These are phyloP conservation scores for Tetanocera ferruginea DNA, from an alignment of 2,888 invertebrate species.

Conservation along the genomic window DNA sequence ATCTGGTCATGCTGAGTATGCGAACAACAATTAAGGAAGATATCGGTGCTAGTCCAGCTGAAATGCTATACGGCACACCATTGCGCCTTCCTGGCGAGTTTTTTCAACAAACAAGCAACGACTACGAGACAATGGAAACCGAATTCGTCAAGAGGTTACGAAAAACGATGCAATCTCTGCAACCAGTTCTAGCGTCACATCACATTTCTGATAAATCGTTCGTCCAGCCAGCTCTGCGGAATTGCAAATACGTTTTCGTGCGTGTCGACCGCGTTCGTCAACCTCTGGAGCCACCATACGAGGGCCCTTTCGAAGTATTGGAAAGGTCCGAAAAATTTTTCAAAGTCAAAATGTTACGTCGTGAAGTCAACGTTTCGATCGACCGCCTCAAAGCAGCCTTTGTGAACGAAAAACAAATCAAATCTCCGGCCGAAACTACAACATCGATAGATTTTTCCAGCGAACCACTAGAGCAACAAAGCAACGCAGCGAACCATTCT, in stretches of 20 bases:
- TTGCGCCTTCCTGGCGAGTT: conserved; percentile 4
- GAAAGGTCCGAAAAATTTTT: conserved; percentile 10
- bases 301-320: conserved; percentile 18
- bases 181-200: not conserved
- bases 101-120: not conserved
- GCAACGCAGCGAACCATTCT: too few relatives aligned
- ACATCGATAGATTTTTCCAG: too few relatives aligned
- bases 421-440: too few relatives aligned
- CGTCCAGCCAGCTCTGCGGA: not conserved
- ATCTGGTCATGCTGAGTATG: not conserved
- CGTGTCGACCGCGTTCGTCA: conserved; percentile 14
- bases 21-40: conserved; percentile 12
- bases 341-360: conserved; percentile 2
- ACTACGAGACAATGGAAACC: not conserved
- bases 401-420: not conserved
- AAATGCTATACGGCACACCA: conserved; percentile 9
- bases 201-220: not conserved
- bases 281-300: conserved; percentile 14
- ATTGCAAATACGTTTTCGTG: conserved; percentile 24
- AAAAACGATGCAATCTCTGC: not conserved
- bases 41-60: conserved; percentile 12
- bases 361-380: conserved; percentile 8
- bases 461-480: too few relatives aligned
- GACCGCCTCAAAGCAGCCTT: conserved; percentile 20
- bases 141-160: not conserved